These are phyloP conservation scores for Amphipoea lucens DNA, from an alignment of 2,888 invertebrate species.

Conservation along the genomic window DNA sequence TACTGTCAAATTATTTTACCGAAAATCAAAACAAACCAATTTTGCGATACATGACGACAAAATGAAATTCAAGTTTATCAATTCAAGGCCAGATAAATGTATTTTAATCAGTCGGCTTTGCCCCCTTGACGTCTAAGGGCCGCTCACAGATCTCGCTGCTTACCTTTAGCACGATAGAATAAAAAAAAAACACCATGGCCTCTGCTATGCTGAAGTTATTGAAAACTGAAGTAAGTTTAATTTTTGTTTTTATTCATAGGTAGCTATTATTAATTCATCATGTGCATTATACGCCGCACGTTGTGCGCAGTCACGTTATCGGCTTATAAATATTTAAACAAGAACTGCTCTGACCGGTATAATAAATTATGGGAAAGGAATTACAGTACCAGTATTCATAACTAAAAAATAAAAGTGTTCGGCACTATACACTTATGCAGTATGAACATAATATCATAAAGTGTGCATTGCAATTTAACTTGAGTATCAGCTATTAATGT, in stretches of 20 bases:
- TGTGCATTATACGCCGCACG: constrained; percentile 37
- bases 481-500: background rate
- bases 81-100: constrained; percentile 87
- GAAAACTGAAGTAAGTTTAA: constrained; percentile 85
- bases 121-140: constrained; percentile 74
- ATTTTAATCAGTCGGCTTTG: constrained; percentile 86
- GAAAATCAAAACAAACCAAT: constrained; percentile 64
- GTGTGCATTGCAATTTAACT: background rate
- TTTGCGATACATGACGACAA: constrained; percentile 68
- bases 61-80: constrained; percentile 81
- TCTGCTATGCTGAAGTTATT: constrained; percentile 85
- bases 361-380: constrained; percentile 44
- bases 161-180: constrained; percentile 51
- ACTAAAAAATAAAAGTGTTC: constrained; percentile 24
- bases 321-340: constrained; percentile 61
- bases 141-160: constrained; percentile 64
- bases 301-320: constrained; percentile 62
- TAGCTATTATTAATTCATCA: constrained; percentile 40
- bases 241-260: constrained; percentile 32
- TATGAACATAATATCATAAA: constrained; percentile 3
- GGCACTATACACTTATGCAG: background rate
- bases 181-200: constrained; percentile 74
- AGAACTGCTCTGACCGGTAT: constrained; percentile 49
- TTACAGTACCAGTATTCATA: constrained; percentile 30
- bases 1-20: constrained; percentile 41